Base-by-base conservation (phyloP, 1,140 invertebrate genomes). In the Telenomus remus region DNA sequence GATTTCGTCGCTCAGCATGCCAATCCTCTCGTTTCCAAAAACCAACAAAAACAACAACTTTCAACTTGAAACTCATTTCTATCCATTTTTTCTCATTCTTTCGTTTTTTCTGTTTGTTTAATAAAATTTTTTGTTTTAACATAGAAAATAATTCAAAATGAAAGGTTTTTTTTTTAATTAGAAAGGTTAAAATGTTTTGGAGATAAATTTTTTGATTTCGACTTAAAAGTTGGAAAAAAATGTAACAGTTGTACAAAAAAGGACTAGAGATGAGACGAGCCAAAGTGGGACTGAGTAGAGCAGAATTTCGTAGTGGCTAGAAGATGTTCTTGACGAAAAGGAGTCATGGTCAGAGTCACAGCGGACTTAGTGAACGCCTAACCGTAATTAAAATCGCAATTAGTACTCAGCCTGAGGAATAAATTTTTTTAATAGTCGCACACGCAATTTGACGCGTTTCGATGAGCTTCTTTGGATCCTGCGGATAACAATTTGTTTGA, bases 321-420 rank as follows among this genome's bases (percentile, higher is more conserved):
- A 70, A 61, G n/a, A n/a, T n/a, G 43, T 61, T 61, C 66, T 55
- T 70, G 66, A 61, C 6, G 57, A 70, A 70, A 70, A 44, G 46
- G 57, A 70, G 66, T 70, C 66, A 70, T 70, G 66, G 66, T 70
- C 66, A 15, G 11, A 13, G 27, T 43, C 42, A 50, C 49, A 54
- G 56, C 60, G 56, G 43, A 49, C 59, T 42, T 34, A 48, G 49
- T 35, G 13, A 11, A 61, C 49, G 56, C 57, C 59, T 71, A 19
- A 14, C 11, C 14, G 68, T 71, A 71, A 71, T 71, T 71, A 71
- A 63, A 63, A 10, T 71, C 46, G 44, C 53, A 63, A 71, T 71
- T 71, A 71, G 68, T 63, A 63, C 27, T 37, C 56, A 33, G 42
- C 59, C 63, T 9, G 54, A 63, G 63, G 68, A 63, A 61, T 43